Conservation (phyloP, 2,113 vertebrate genomes). For the Zosterops japonicus region DNA sequence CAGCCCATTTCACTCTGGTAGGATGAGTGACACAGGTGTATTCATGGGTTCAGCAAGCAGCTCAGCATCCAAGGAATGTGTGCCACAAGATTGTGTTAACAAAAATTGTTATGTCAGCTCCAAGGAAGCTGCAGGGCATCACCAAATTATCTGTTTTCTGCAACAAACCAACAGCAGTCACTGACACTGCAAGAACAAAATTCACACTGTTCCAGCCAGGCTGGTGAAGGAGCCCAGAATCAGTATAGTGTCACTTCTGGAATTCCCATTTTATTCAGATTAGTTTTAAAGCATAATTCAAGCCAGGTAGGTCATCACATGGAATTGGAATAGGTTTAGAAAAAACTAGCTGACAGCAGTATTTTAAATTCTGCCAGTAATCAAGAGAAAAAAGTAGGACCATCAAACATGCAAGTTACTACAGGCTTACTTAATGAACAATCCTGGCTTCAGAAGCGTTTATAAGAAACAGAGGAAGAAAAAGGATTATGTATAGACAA, state of each 20-base stretch:
- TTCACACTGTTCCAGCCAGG: rapidly evolving
- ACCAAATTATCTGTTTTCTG: background rate
- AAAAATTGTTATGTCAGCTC: background rate
- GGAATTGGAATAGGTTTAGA: background rate
- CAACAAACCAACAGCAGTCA: background rate
- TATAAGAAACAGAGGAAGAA: background rate
- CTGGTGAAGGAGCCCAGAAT: background rate
- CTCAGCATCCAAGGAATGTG: background rate
- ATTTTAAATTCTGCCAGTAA: background rate
- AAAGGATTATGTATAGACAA: background rate
- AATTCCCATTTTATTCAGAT: background rate
- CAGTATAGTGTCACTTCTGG: no score
- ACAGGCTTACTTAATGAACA: background rate
- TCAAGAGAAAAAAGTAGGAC: background rate
- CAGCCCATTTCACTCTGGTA: background rate
- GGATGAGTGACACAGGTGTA: background rate
- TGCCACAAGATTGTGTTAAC: background rate
- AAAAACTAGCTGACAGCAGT: background rate
- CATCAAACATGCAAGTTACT: background rate
- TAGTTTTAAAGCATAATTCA: background rate
- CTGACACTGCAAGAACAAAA: background rate
- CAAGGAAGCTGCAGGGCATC: background rate
- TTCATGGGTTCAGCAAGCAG: background rate
- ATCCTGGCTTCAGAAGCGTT: background rate
- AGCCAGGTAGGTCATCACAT: rapidly evolving